Percentiles rank a stretch among this genome's conserved stretches.
Conservation (phyloP, 1,140 invertebrate species). For the Ctenoplectra terminalis region DNA sequence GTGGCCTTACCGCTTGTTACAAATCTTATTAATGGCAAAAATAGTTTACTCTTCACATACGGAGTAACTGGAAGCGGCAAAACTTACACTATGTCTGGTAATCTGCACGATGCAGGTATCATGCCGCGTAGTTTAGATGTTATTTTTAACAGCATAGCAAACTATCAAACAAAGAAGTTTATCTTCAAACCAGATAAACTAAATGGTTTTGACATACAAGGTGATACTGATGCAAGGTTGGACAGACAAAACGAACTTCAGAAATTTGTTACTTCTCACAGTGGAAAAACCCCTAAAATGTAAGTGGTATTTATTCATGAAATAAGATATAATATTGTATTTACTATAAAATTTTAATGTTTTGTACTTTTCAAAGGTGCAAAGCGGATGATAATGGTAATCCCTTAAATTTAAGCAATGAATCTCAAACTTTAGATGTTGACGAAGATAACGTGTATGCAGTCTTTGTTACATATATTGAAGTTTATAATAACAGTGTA, state of each 20-base stretch:
- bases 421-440: constrained; percentile 78
- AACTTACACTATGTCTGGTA: constrained; percentile 96
- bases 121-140: constrained; percentile 94
- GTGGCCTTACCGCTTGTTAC: constrained; percentile 93
- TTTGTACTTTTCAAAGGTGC: constrained; percentile 47
- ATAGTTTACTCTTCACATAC: constrained; percentile 96
- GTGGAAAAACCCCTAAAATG: constrained; percentile 72
- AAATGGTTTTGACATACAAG: constrained; percentile 96
- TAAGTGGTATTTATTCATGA: constrained; percentile 46
- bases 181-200: constrained; percentile 96
- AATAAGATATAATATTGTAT: not conserved
- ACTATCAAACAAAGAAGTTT: constrained; percentile 90
- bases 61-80: constrained; percentile 98
- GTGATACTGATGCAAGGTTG: constrained; percentile 92
- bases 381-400: constrained; percentile 72
- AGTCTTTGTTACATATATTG: constrained; percentile 98
- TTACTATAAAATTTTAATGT: constrained; percentile 5
- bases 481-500: constrained; percentile 98
- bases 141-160: constrained; percentile 94
- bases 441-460: constrained; percentile 93
- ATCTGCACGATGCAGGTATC: constrained; percentile 90
- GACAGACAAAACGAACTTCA: constrained; percentile 86
- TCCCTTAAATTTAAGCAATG: constrained; percentile 66
- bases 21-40: constrained; percentile 90
- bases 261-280: constrained; percentile 71